Conservation (phyloP, 2,888 invertebrate species). For the Invenusta paracnida region DNA sequence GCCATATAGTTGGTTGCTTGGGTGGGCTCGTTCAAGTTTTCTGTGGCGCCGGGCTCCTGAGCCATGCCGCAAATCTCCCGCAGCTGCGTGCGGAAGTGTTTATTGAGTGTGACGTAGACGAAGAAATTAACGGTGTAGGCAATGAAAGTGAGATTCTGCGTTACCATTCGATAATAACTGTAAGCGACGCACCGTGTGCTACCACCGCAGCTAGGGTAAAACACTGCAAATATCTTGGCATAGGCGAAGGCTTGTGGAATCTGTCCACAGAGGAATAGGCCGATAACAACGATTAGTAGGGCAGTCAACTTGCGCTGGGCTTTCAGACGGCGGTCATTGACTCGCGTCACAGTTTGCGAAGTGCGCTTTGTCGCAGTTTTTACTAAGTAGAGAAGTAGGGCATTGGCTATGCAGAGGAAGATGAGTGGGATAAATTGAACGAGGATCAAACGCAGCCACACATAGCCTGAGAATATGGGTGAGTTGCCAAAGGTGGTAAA, state of each 20-base stretch:
- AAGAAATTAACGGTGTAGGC: constrained; percentile 30
- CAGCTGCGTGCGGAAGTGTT: constrained; percentile 20
- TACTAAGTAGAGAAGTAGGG: constrained; percentile 21
- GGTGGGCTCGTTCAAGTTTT: not conserved
- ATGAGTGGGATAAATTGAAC: not conserved
- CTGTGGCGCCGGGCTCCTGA: not conserved
- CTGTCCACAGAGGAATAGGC: constrained; percentile 33
- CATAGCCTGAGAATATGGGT: not conserved
- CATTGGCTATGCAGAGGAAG: constrained; percentile 27
- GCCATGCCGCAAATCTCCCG: not conserved
- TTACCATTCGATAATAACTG: not conserved
- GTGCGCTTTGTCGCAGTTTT: constrained; percentile 8
- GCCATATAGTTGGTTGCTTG: not conserved
- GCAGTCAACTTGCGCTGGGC: constrained; percentile 33
- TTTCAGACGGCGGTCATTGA: not conserved
- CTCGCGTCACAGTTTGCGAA: not conserved
- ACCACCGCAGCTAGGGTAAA: not conserved
- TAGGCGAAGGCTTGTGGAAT: constrained; percentile 22
- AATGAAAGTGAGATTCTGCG: constrained; percentile 8
- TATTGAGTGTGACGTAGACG: constrained; percentile 23
- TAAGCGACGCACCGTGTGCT: not conserved
- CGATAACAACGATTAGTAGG: constrained; percentile 31
- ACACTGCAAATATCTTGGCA: not conserved
- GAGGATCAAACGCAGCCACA: not conserved
- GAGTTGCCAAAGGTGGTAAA: constrained; percentile 15